Evolutionary conservation across 2,797 vertebrate species (phyloP).

Genomic region (Falco naumanni): DNA sequence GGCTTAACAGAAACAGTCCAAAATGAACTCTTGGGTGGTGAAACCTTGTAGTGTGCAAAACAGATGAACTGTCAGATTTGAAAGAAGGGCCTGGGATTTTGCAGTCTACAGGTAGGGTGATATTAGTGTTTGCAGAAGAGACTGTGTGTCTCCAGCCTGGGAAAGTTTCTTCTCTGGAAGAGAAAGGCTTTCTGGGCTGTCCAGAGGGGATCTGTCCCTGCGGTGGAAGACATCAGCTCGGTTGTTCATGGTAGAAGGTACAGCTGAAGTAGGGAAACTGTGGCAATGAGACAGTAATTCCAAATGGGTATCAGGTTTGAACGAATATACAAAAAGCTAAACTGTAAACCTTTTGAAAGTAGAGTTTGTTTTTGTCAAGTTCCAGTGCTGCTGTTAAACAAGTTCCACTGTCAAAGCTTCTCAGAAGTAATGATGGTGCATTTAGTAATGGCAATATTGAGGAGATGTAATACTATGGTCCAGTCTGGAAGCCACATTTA

Average conservation of each 20-base stretch:
- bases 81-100: neutral
- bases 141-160: neutral
- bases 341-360: neutral
- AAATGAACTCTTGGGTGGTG: neutral
- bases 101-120: neutral
- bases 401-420: neutral
- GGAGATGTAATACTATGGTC: neutral
- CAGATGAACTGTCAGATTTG: neutral
- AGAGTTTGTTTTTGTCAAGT: neutral
- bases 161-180: neutral
- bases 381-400: neutral
- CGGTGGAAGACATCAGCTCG: neutral
- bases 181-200: neutral
- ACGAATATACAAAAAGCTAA: neutral
- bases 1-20: neutral
- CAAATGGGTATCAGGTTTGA: neutral
- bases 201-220: neutral
- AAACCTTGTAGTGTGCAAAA: neutral
- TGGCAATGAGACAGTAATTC: neutral
- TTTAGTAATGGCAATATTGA: neutral
- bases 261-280: neutral
- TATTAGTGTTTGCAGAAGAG: neutral
- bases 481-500: neutral
- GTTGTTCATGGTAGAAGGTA: neutral
- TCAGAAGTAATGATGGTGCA: neutral